These are phyloP conservation scores for mouse (Mus musculus) DNA, from an alignment of 2,113 vertebrate genomes.

Conservation along the genomic window DNA sequence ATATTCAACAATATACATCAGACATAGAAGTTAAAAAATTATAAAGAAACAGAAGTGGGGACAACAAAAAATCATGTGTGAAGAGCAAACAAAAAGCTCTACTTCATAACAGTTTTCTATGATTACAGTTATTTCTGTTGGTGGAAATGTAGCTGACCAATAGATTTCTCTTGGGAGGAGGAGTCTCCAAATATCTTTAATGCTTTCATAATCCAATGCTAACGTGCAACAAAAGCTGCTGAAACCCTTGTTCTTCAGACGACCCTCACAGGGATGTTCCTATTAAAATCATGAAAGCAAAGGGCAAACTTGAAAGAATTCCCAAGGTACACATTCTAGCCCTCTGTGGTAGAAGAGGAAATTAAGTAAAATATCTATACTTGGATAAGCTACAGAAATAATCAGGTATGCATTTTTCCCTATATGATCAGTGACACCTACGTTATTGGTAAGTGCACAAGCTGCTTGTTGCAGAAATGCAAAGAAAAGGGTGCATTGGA, in stretches of 20 bases:
- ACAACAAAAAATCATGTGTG: not conserved
- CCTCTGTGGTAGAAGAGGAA: not conserved
- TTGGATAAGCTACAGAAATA: not conserved
- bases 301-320: not conserved
- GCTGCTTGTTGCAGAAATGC: not conserved
- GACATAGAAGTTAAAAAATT: not conserved
- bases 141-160: not conserved
- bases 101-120: not conserved
- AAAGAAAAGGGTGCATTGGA: not conserved
- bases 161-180: not conserved
- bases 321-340: not conserved
- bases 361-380: not conserved
- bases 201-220: not conserved
- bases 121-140: constrained; percentile 5
- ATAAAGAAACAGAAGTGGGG: not conserved
- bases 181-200: not conserved
- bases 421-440: not conserved
- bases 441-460: not conserved
- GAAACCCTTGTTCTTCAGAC: not conserved
- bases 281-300: not conserved
- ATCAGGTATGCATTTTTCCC: not conserved
- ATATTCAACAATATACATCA: not conserved
- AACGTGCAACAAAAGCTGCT: not conserved
- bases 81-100: not conserved
- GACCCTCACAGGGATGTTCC: not conserved